phyloP scores from a whole-genome alignment of 2,888 invertebrate genomes.

The Drosophila stalkeri region DNA sequence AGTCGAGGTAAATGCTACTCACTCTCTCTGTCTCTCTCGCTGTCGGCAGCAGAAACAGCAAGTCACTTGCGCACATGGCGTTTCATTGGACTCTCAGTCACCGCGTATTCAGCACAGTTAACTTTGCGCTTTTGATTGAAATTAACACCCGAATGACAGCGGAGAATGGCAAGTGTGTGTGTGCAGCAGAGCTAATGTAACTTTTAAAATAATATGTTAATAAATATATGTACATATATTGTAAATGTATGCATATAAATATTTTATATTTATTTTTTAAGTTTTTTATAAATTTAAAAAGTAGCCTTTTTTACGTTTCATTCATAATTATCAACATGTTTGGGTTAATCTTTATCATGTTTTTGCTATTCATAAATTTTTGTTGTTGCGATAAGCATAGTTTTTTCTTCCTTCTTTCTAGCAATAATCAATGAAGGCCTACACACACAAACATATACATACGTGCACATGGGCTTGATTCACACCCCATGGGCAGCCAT shows the following conservation, averaged over 20 bases:
- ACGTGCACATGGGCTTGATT: not conserved
- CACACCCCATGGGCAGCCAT: constrained; percentile 16
- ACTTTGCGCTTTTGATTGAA: constrained; percentile 59
- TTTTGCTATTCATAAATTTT: not conserved
- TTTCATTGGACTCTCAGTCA: constrained; percentile 40
- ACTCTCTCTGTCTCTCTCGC: constrained; percentile 20
- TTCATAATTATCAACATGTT: not conserved
- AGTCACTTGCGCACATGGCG: constrained; percentile 75
- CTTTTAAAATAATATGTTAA: not conserved
- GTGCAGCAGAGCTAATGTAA: constrained; percentile 3
- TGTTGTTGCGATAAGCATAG: not conserved
- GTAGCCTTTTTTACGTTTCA: not conserved
- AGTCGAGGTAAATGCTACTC: constrained; percentile 22
- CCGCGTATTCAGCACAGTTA: constrained; percentile 57
- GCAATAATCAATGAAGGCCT: constrained; percentile 5
- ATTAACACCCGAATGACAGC: constrained; percentile 58
- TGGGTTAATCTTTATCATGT: not conserved
- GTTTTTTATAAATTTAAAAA: not conserved
- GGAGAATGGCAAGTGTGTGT: not conserved
- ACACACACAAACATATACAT: not conserved
- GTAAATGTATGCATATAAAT: not conserved
- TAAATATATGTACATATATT: not conserved
- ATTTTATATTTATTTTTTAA: not conserved
- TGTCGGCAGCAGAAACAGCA: constrained; percentile 61
- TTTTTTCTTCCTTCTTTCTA: not conserved